Evolutionary conservation across 1,140 invertebrate genomes (phyloP).

Genomic region (Pollicipes pollicipes): DNA sequence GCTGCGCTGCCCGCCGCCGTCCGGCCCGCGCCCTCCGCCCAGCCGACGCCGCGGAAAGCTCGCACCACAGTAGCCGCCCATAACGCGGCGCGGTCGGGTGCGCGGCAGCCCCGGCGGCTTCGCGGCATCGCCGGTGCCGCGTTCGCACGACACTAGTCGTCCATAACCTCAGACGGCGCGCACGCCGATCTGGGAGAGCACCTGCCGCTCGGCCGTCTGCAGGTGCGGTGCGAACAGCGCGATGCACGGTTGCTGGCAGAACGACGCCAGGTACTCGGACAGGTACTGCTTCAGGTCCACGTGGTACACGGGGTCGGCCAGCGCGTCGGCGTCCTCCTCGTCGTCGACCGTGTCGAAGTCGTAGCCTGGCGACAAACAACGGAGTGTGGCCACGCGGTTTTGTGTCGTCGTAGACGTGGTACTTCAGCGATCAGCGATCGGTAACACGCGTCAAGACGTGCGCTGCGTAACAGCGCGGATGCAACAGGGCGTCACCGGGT

Average conservation of each 20-base stretch:
- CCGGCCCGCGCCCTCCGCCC: no score
- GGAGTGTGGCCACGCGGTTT: not conserved
- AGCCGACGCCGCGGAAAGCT: no score
- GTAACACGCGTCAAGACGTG: no score
- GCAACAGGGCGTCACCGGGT: no score
- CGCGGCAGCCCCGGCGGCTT: no score
- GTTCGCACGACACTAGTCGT: no score
- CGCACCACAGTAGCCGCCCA: no score
- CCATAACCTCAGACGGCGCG: no score
- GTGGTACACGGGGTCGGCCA: slow-evolving; percentile 40
- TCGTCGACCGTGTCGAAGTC: slow-evolving; percentile 19
- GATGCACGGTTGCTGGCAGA: slow-evolving; percentile 38
- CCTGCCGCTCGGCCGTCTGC: slow-evolving; percentile 30
- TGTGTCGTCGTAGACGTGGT: not conserved
- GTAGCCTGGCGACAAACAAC: slow-evolving; percentile 13
- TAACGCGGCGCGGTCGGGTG: no score
- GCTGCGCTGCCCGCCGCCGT: no score
- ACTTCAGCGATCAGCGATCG: not conserved
- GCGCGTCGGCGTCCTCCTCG: slow-evolving; percentile 21
- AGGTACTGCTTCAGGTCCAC: slow-evolving; percentile 40
- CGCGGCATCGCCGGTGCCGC: no score
- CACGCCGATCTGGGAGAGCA: slow-evolving; percentile 21
- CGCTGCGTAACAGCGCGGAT: no score
- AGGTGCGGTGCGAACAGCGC: slow-evolving; percentile 36
- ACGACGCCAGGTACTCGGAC: slow-evolving; percentile 39